Base-by-base conservation (phyloP, 2,888 invertebrate species). In the Spialia ferax region DNA sequence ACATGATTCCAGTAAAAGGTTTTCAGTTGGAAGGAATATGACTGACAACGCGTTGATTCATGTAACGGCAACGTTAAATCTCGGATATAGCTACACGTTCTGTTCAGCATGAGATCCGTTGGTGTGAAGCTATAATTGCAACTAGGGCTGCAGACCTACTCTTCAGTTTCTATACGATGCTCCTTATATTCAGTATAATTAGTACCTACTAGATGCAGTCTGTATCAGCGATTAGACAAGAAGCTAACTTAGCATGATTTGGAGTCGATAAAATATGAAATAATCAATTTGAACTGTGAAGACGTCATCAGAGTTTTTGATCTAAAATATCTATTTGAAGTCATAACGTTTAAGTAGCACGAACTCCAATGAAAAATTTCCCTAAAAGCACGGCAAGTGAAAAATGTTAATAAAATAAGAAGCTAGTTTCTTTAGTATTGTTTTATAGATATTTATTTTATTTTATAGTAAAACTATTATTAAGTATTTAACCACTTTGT, bases 41-140 rank as follows among this genome's bases (percentile, higher is more conserved):
- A 72, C 75, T 73, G 81, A 79, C 80, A 78, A 75, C 76, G 78
- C 81, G 81, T 77, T 82, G 82, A 83, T 81, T 77, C 78, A 81
- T 77, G 78, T 79, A 76, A 77, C 78, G 77, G 75, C 76, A 74
- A 76, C 72, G 76, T 76, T 73, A 73, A 73, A 73, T 74, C 72
- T 73, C 73, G 67, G 73, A 76, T 76, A 75, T 71, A 76, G 66
- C 66, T 54, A 66, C 66, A 54, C 60, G 60, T 66, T 63, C 62
- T 62, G 52, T 75, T 76, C 76, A 71, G 73, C 77, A 78, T 81
- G 76, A 78, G 79, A 77, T 80, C 77, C 75, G 77, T 79, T 73
- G 77, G 74, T 75, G 74, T 75, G 73, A 73, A 75, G 79, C 80
- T 85, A 82, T 84, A 84, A 85, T 84, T 84, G 79, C 75, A 74